A percentile compares a stretch with the other conserved stretches of the same genome.
Evolutionary conservation across 37 sponge, comb jelly and placozoan genomes (phyloP).

Genomic region (Amphimedon queenslandica): DNA sequence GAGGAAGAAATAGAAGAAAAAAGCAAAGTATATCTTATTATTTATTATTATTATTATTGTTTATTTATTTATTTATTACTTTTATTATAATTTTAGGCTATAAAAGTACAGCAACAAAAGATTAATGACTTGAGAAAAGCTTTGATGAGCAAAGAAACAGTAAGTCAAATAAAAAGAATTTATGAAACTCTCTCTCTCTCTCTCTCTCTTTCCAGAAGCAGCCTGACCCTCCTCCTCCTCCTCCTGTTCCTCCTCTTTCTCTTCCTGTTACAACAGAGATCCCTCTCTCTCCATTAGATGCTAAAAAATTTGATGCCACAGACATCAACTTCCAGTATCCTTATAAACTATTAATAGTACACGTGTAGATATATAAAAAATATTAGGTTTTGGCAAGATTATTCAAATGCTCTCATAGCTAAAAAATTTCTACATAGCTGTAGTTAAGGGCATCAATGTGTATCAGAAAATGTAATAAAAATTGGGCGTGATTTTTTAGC

Average conservation of each 20-base stretch:
- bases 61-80: neutral
- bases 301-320: slow-evolving; percentile 8
- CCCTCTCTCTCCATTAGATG: no score
- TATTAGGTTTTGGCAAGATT: neutral
- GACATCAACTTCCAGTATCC: slow-evolving; percentile 68
- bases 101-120: slow-evolving; percentile 68
- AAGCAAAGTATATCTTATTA: slow-evolving; percentile 21
- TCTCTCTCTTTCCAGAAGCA: no score
- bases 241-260: neutral
- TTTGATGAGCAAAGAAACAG: slow-evolving; percentile 50
- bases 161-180: no score
- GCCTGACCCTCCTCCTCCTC: neutral
- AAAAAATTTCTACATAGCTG: no score
- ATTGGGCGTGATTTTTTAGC: no score
- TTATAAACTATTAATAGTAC: neutral
- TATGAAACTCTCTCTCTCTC: no score
- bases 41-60: neutral
- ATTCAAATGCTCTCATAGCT: no score
- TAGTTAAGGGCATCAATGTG: no score
- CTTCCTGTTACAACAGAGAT: neutral
- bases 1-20: slow-evolving; percentile 53
- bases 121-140: slow-evolving; percentile 73
- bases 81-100: slow-evolving; percentile 26
- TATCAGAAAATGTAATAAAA: no score
- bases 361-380: neutral